Evolutionary conservation across 1,140 invertebrate species (phyloP).

Genomic region (Macrobrachium rosenbergii): DNA sequence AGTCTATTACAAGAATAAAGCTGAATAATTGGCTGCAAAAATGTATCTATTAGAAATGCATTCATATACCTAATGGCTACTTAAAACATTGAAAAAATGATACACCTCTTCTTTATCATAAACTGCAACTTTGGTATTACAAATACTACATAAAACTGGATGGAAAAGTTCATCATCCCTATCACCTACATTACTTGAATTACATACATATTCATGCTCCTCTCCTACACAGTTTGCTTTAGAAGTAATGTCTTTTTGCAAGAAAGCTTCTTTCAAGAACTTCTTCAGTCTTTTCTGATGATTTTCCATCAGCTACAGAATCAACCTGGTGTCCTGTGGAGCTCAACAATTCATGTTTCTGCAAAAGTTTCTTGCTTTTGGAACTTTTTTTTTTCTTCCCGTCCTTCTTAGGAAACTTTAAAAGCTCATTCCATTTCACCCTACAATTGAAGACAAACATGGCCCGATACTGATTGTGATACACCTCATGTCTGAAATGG

Average conservation of each 20-base stretch:
- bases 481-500: conserved; percentile 73
- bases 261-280: no score
- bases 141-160: conserved; percentile 75
- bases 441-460: conserved; percentile 79
- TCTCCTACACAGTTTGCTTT: conserved; percentile 37
- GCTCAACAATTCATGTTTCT: conserved; percentile 54
- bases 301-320: not conserved
- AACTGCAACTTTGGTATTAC: conserved; percentile 76
- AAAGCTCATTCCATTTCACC: conserved; percentile 71
- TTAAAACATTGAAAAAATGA: conserved; percentile 79
- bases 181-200: not conserved
- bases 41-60: conserved; percentile 17
- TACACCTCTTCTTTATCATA: conserved; percentile 77
- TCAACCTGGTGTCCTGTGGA: not conserved
- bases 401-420: conserved; percentile 70
- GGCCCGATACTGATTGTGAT: conserved; percentile 76
- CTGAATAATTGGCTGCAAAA: no score
- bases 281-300: not conserved
- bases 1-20: no score
- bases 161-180: conserved; percentile 71
- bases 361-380: conserved; percentile 65
- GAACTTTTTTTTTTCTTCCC: conserved; percentile 66
- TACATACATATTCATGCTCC: not conserved
- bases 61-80: conserved; percentile 70
- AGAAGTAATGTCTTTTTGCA: not conserved